Base-by-base conservation (phyloP, 2,797 vertebrate species). In the Oreortyx pictus region DNA sequence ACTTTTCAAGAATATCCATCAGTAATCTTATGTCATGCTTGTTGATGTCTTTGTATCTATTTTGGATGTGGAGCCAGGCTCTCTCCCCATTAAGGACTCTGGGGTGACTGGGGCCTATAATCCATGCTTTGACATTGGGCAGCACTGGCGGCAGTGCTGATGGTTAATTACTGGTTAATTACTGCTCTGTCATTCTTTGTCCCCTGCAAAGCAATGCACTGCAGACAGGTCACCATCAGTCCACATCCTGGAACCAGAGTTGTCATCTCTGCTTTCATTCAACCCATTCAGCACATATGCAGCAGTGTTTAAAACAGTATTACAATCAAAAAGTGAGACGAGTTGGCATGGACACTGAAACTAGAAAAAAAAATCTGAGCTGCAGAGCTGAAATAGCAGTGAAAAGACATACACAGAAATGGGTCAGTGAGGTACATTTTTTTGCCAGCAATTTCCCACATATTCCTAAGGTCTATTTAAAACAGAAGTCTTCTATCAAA, bases 401-500 rank as follows among this genome's bases (percentile, higher is more conserved):
- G 94, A 74, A 62, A 89, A 87, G 83, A 87, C 17, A 17, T 74
- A 73, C 61, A 54, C 65, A 87, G 82, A 85, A 88, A 84, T 78
- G 61, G 76, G 71, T 95, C 91, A 91, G 46, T 95, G 91, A 95
- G 60, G 64, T 90, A 84, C 81, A 68, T 95, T 97, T 44, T 95
- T 95, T 97, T 95, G 79, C 60, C 86, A 92, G 89, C 52, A 77
- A 94, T 96, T 97, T 95, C 92, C 87, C 91, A 93, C 81, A 50
- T 88, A 96, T 74, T 93, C 65, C 68, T 46, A 86, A 95, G 82
- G 83, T 94, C 91, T 82, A 92, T 96, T 97, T 97, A 89, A 97
- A 97, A 95, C 94, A 97, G 89, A 96, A 97, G 83, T 95, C 90
- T 94, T 82, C 94, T 96, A 94, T 95, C 96, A 96, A 95, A 89